Base-by-base conservation (phyloP, 2,797 vertebrate genomes). In the Natrix natrix region DNA sequence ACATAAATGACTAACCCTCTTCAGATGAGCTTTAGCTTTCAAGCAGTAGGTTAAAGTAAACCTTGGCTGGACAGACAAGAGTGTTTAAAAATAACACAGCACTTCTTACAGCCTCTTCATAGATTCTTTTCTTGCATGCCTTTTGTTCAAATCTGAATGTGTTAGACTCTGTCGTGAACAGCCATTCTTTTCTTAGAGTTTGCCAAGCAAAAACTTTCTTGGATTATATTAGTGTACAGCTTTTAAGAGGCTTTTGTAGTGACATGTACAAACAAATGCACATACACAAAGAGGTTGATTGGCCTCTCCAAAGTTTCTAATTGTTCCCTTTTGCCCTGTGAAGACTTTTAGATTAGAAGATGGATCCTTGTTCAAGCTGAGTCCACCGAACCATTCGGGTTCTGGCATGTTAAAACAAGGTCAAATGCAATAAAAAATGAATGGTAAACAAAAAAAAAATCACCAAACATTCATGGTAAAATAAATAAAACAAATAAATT, bases 1-100 rank as follows among this genome's bases (percentile, higher is more conserved):
- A 94, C 94, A 94, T 78, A 24, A 96, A 94, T 94, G 97, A 96
- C 95, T 94, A 94, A 94, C 91, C 93, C 94, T 95, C 94, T 91
- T 90, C 95, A 93, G 95, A 95, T 95, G 92, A 95, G 93, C 90
- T 93, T 91, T n/a, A 0, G 93, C 92, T 89, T 96, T 91, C 90
- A 94, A 91, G 93, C 24, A 0, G 83, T 92, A 60, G 94, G 95
- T 93, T 95, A 94, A 95, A 96, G 96, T 88, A 96, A 95, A 92
- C 92, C 95, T 17, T 90, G 28, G 93, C 95, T 92, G 66, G 92
- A 96, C 10, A 90, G 92, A 93, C 92, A 24, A 24, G 96, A 91
- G 94, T 93, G 90, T 94, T 78, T 94, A 87, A 17, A 89, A 89
- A 89, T 78, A 90, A 94, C 26, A 74, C 24, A 32, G 48, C 1